Evolutionary conservation across 1,140 invertebrate genomes (phyloP).

Genomic region (Dreissena rostriformis): DNA sequence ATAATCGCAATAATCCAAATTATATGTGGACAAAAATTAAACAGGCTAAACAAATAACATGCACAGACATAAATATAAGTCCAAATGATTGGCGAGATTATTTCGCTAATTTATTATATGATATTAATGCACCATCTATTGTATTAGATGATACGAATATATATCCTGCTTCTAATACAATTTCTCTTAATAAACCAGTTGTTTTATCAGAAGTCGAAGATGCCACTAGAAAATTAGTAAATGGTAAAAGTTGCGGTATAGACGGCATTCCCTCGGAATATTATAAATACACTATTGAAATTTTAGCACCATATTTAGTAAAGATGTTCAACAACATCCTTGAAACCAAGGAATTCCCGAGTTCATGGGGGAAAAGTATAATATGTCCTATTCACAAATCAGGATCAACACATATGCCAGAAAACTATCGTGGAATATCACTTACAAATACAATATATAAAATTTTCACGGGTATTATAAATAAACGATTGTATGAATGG

Average conservation of each 20-base stretch:
- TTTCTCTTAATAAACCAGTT: slow-evolving; percentile 3
- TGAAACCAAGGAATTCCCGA: no score
- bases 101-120: background rate
- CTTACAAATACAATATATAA: no score
- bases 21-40: background rate
- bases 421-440: no score
- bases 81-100: background rate
- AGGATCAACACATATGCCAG: no score
- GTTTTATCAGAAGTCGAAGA: background rate
- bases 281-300: background rate
- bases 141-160: background rate
- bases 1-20: background rate
- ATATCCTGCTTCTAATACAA: background rate
- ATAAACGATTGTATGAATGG: no score
- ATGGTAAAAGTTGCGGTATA: slow-evolving; percentile 18
- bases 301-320: background rate
- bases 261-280: slow-evolving; percentile 20
- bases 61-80: background rate
- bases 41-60: background rate
- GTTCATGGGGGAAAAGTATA: no score
- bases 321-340: slow-evolving; percentile 20
- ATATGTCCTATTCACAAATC: slow-evolving; percentile 29
- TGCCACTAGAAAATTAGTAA: background rate
- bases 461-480: no score
- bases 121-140: background rate